phyloP scores from a whole-genome alignment of 2,888 invertebrate species.

The Zonitis immaculata region DNA sequence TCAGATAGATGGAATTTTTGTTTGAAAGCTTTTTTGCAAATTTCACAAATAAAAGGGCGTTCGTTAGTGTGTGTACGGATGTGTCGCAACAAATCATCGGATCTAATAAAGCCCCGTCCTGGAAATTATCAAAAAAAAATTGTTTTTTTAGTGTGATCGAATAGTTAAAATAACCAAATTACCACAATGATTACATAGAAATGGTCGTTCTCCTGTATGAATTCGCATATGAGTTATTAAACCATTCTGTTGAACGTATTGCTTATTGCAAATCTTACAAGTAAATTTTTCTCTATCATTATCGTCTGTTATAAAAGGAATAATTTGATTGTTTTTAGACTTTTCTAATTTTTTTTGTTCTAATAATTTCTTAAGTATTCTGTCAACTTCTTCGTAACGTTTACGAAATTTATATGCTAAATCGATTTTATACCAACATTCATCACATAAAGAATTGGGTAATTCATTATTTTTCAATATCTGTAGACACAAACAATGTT shows the following conservation, averaged over 20 bases:
- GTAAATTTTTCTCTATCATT: neutral
- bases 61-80: slow-evolving; percentile 28
- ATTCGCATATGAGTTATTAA: slow-evolving; percentile 3
- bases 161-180: no score
- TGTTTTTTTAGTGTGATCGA: neutral
- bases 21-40: slow-evolving; percentile 29
- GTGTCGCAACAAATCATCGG: slow-evolving; percentile 27
- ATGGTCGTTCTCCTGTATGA: slow-evolving; percentile 22
- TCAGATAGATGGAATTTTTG: slow-evolving; percentile 31
- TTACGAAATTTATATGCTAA: slow-evolving; percentile 7
- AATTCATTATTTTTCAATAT: slow-evolving; percentile 7
- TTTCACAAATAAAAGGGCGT: slow-evolving; percentile 28
- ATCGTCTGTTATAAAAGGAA: neutral
- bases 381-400: slow-evolving; percentile 5
- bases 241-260: slow-evolving; percentile 3
- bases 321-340: neutral
- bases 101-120: slow-evolving; percentile 25
- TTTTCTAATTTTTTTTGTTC: neutral
- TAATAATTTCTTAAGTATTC: slow-evolving; percentile 2
- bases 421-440: slow-evolving; percentile 3
- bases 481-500: neutral
- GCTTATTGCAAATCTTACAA: slow-evolving; percentile 10
- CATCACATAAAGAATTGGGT: slow-evolving; percentile 5
- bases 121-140: neutral
- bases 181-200: slow-evolving; percentile 29